Base-by-base conservation (phyloP, 2,888 invertebrate species). In the Hyposoter didymator region DNA sequence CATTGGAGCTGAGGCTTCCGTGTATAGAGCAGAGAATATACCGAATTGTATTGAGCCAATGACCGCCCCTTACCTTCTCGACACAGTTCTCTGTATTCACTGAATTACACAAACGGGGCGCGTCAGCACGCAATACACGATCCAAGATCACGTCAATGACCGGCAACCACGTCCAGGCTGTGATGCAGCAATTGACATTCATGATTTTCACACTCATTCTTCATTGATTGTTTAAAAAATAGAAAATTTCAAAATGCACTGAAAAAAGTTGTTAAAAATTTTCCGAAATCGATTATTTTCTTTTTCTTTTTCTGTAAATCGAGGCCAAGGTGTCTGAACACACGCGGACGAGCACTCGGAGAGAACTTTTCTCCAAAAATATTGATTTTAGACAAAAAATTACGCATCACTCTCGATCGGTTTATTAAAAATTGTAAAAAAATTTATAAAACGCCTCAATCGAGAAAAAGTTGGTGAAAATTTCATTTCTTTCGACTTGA, bases 61-160 rank as follows among this genome's bases (percentile, higher is more conserved):
- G 78, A 78, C 19, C 72, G 3, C 39, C 39, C 67, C 35, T 17
- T 19, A 49, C 47, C 35, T 12, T 64, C 19, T 10, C 43, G n/a
- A 19, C 59, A 28, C 28, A 28, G 59, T 22, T 10, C 22, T 55
- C 32, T 32, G 14, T 64, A 43, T 83, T 75, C 64, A 52, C 73
- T 32, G 64, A 79, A 79, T 79, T 79, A 64, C 79, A 79, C 28
- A 45, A 43, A 49, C 49, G 12, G 64, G 47, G 35, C n/a, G 32
- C 12, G 45, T 19, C 28, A 43, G 62, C 17, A 39, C 22, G 75
- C 22, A 64, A 75, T 3, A 22, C 67, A 78, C 73, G 22, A 69
- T 19, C 43, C 14, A 74, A 17, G 39, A 43, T 74, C 74, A 74
- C 49, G 83, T 74, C 59, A 83, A 6, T 67, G 22, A 45, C 39